Evolutionary conservation across 2,888 invertebrate genomes (phyloP).

Genomic region (Eristalis tenax): DNA sequence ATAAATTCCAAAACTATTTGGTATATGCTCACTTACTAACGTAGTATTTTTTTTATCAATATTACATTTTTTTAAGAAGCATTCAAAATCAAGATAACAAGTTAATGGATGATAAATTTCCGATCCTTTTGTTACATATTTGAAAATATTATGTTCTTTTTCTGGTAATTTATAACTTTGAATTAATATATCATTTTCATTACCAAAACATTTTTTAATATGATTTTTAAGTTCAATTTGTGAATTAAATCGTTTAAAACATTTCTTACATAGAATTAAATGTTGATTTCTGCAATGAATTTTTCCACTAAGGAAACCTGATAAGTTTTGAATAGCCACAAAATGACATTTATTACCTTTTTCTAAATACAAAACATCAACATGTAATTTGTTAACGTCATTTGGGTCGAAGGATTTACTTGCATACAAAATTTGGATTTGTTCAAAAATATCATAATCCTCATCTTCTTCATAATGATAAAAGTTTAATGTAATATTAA

Average conservation of each 20-base stretch:
- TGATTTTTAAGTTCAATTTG: no score
- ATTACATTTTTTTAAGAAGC: constrained; percentile 10
- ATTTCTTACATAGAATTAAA: no score
- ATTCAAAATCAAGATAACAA: constrained; percentile 16
- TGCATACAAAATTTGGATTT: constrained; percentile 26
- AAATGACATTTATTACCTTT: constrained; percentile 18
- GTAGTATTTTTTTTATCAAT: constrained; percentile 5
- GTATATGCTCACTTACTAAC: background rate
- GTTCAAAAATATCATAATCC: background rate
- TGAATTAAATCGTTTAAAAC: no score
- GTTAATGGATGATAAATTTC: constrained; percentile 9
- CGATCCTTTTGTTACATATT: constrained; percentile 1
- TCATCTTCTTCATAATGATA: constrained; percentile 21
- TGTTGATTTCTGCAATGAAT: constrained; percentile 3
- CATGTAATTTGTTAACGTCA: constrained; percentile 13
- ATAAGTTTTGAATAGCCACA: constrained; percentile 11
- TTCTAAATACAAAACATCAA: constrained; percentile 16
- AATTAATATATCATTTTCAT: background rate
- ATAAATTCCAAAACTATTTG: constrained; percentile 12
- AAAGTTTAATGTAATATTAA: constrained; percentile 16
- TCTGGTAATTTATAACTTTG: background rate
- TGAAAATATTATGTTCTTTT: constrained; percentile 12
- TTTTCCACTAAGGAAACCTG: constrained; percentile 11
- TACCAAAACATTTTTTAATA: constrained; percentile 5
- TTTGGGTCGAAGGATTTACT: constrained; percentile 24